A percentile compares a stretch with the other conserved stretches of the same genome.
These are phyloP conservation scores for Lerema accius DNA, from an alignment of 1,140 invertebrate species.

Conservation along the genomic window DNA sequence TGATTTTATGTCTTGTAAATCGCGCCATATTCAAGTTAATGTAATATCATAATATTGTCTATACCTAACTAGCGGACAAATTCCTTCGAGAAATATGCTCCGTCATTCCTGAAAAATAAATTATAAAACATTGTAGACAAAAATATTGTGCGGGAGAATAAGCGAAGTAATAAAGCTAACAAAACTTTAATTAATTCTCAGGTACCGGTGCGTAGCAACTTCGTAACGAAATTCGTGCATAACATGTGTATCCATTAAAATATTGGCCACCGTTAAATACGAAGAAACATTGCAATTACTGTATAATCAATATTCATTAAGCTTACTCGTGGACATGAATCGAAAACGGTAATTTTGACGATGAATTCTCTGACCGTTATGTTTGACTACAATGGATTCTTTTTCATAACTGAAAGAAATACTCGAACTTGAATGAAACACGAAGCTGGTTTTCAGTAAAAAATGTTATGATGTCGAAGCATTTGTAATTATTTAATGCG, in stretches of 20 bases:
- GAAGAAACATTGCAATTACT: slow-evolving; percentile 35
- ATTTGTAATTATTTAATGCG: slow-evolving; percentile 62
- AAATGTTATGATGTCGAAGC: slow-evolving; percentile 50
- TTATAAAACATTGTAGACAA: too few species aligned
- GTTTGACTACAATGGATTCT: slow-evolving; percentile 27
- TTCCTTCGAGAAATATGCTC: too few species aligned
- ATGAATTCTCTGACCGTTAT: slow-evolving; percentile 44
- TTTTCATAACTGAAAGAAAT: slow-evolving; percentile 33
- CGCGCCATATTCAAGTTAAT: too few species aligned
- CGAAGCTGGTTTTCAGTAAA: slow-evolving; percentile 41
- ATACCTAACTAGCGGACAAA: too few species aligned
- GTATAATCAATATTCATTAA: slow-evolving; percentile 47
- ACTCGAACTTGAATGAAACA: slow-evolving; percentile 37
- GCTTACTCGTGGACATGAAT: slow-evolving; percentile 39
- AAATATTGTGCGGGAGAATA: too few species aligned
- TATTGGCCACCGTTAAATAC: slow-evolving; percentile 38
- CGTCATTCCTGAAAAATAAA: too few species aligned
- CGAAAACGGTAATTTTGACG: slow-evolving; percentile 43
- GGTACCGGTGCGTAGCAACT: slow-evolving; percentile 9
- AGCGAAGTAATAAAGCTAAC: slow-evolving; percentile 12
- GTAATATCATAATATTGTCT: too few species aligned
- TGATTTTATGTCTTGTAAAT: too few species aligned
- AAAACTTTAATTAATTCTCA: slow-evolving; percentile 23
- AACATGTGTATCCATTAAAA: slow-evolving; percentile 20
- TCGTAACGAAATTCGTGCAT: slow-evolving; percentile 9